These are phyloP conservation scores for Chloebia gouldiae DNA, from an alignment of 2,113 vertebrate species.

Conservation along the genomic window DNA sequence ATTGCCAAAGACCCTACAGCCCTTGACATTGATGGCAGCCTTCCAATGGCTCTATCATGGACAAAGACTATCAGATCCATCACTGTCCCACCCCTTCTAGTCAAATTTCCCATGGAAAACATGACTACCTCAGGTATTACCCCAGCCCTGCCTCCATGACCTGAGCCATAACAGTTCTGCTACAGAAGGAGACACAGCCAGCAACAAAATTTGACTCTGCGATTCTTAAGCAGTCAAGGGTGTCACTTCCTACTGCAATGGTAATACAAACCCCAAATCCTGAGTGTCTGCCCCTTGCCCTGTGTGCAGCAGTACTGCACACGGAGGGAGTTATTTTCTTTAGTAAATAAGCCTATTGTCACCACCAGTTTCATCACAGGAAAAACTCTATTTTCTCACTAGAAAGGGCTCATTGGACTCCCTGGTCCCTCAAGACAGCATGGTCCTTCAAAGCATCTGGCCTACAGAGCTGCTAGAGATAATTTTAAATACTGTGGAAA, in stretches of 20 bases:
- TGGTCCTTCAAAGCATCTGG: neutral
- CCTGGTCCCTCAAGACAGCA: neutral
- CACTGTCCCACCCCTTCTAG: neutral
- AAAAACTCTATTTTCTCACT: neutral
- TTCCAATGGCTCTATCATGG: neutral
- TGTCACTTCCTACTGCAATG: neutral
- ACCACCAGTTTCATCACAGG: neutral
- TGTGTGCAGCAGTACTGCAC: neutral
- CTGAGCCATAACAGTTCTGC: neutral
- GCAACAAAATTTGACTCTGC: neutral
- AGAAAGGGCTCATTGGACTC: neutral
- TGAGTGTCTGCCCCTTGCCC: neutral
- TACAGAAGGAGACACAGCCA: neutral
- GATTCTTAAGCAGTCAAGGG: neutral
- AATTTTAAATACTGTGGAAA: neutral
- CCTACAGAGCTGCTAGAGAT: neutral
- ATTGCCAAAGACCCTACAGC: rapidly evolving
- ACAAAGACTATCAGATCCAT: neutral
- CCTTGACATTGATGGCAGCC: neutral
- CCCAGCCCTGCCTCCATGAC: neutral
- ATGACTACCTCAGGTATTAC: neutral
- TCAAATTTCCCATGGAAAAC: neutral
- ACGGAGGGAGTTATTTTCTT: neutral
- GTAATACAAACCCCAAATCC: neutral
- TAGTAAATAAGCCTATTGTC: neutral